Base-by-base conservation (phyloP, 64 coral and sea anemone genomes). In the Platygyra sinensis region DNA sequence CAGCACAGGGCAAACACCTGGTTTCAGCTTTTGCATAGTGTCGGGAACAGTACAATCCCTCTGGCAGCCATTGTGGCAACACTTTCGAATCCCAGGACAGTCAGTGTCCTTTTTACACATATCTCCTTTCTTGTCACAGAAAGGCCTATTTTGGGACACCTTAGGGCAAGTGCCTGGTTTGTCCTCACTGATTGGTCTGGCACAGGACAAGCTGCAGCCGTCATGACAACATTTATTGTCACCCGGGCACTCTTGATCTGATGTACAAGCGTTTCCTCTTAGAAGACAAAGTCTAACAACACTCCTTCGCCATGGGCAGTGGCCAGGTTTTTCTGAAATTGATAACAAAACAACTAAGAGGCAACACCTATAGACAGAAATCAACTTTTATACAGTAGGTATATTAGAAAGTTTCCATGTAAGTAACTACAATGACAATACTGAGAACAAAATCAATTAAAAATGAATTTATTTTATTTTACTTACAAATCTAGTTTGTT, bases 151-250 rank as follows among this genome's bases (percentile, higher is more conserved):
- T 52, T 69, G 50, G 7, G 33, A 29, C 31, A 86, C 73, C 2
- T 24, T 49, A 31, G 90, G 90, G 20, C 90, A 92, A 30, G 33
- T 71, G 15, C 90, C 90, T 78, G 86, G 90, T 64, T 92, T 92
- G 36, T 24, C 74, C 12, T 74, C 60, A 61, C 33, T 88, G 39
- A 88, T 5, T 76, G 86, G 86, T 42, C 33, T 2, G 7, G 24
- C 19, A 33, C 86, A 76, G 0, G 72, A 22, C n/a, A 20, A 24
- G 19, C 74, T 52, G 74, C 86, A 88, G n/a, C 86, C 72, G 28
- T 39, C 60, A 12, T 13, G 19, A 22, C 86, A 88, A 28, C 86
- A 88, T 72, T 88, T 88, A 22, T 77, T 29, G 61, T 59, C 59
- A 75, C 28, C 51, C 16, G 36, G 18, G 31, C 86, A 88, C 31